Conservation (phyloP, 2,113 vertebrate genomes). For the Megaceryle torquata region DNA sequence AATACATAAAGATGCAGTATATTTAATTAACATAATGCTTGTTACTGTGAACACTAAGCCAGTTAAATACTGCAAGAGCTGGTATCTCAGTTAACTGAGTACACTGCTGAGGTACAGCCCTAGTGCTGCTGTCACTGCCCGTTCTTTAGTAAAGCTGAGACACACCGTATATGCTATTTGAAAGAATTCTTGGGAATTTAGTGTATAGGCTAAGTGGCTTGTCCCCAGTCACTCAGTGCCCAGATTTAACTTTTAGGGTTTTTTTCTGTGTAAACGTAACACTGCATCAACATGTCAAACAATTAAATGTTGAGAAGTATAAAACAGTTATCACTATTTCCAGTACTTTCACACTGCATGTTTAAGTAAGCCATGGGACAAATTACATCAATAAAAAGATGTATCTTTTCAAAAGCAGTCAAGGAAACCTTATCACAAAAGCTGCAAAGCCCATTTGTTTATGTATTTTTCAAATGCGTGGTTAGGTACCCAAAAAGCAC, state of each 20-base stretch:
- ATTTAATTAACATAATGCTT: neutral
- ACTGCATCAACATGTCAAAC: neutral
- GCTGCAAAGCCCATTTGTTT: neutral
- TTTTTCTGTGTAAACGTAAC: neutral
- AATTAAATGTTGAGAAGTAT: neutral
- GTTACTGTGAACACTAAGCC: neutral
- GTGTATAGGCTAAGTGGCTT: neutral
- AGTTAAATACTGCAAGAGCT: neutral
- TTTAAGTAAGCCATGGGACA: neutral
- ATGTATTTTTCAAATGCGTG: conserved; percentile 6
- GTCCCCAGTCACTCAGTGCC: too few relatives aligned
- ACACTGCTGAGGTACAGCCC: neutral
- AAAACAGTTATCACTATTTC: neutral
- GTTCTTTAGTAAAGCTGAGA: neutral
- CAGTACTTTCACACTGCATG: neutral
- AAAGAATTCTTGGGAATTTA: neutral
- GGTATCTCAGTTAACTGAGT: neutral
- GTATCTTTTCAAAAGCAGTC: neutral
- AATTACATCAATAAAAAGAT: neutral
- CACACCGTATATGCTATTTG: neutral
- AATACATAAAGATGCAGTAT: conserved; percentile 4
- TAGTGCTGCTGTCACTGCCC: neutral
- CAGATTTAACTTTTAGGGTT: neutral
- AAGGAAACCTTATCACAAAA: neutral
- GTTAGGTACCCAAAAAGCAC: conserved; percentile 54